Evolutionary conservation across 2,888 invertebrate genomes (phyloP).

Genomic region (Tetranychus piercei): DNA sequence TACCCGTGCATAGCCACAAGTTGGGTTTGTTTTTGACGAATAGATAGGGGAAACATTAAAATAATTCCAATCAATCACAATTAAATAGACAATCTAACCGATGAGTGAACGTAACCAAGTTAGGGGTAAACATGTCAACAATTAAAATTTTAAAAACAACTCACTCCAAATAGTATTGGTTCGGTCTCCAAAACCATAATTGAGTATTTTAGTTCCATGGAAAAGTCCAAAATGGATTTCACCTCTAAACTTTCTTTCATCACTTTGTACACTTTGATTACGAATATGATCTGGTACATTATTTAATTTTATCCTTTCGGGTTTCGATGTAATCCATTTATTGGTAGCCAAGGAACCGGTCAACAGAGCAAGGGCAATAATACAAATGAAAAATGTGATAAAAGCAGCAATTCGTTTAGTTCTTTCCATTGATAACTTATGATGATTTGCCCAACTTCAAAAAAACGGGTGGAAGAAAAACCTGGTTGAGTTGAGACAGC

Average conservation of each 20-base stretch:
- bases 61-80: no score
- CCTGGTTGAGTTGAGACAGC: neutral
- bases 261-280: conserved; percentile 20
- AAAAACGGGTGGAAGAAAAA: neutral
- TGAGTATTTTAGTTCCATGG: conserved; percentile 60
- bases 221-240: conserved; percentile 55
- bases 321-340: conserved; percentile 59
- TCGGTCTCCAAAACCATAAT: conserved; percentile 62
- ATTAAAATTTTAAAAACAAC: conserved; percentile 28
- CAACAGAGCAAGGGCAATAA: conserved; percentile 54
- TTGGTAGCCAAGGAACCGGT: conserved; percentile 65
- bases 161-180: conserved; percentile 55
- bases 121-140: neutral
- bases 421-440: conserved; percentile 40
- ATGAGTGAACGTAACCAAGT: no score
- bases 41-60: no score
- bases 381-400: conserved; percentile 58
- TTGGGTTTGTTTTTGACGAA: no score
- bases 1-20: no score
- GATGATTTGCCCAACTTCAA: neutral
- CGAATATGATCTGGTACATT: neutral
- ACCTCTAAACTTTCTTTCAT: conserved; percentile 27
- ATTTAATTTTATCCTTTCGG: conserved; percentile 37
- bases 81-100: no score
- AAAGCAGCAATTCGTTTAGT: conserved; percentile 59